A percentile compares a stretch with the other conserved stretches of the same genome.
phyloP scores from a whole-genome alignment of 2,888 invertebrate genomes.

The Meiosimyza decipiens region DNA sequence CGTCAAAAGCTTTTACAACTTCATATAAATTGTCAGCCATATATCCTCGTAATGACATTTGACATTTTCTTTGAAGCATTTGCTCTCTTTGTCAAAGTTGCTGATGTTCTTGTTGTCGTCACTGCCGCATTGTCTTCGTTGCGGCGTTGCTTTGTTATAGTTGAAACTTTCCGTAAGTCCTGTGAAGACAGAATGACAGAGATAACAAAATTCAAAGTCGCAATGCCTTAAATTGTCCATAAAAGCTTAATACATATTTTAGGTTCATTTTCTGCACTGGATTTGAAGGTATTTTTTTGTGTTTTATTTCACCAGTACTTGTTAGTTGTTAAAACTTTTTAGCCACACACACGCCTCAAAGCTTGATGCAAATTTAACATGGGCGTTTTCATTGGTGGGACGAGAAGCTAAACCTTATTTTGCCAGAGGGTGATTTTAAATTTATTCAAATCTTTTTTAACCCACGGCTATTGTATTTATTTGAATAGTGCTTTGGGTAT shows the following conservation, averaged over 20 bases:
- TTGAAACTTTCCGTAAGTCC: not conserved
- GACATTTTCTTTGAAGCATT: slow-evolving; percentile 3
- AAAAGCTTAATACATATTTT: slow-evolving; percentile 9
- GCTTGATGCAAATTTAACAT: too few relatives aligned
- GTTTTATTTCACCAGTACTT: too few relatives aligned
- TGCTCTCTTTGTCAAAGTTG: not conserved
- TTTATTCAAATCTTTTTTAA: too few relatives aligned
- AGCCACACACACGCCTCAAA: too few relatives aligned
- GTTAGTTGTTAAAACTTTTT: not conserved
- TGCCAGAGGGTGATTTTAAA: too few relatives aligned
- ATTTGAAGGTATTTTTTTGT: too few relatives aligned
- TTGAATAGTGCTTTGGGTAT: too few relatives aligned
- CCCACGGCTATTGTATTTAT: too few relatives aligned
- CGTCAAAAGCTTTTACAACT: slow-evolving; percentile 6
- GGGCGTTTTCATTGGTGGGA: too few relatives aligned
- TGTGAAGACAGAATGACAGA: not conserved
- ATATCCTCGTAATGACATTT: slow-evolving; percentile 4
- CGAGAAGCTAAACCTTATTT: too few relatives aligned
- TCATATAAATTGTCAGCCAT: slow-evolving; percentile 12
- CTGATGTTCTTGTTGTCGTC: not conserved
- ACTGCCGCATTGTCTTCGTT: not conserved
- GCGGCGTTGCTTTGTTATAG: not conserved
- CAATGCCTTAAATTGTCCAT: slow-evolving; percentile 8
- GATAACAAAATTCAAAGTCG: not conserved
- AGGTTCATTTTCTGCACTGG: too few relatives aligned